phyloP scores from a whole-genome alignment of 2,113 vertebrate genomes.

The Athene noctua region DNA sequence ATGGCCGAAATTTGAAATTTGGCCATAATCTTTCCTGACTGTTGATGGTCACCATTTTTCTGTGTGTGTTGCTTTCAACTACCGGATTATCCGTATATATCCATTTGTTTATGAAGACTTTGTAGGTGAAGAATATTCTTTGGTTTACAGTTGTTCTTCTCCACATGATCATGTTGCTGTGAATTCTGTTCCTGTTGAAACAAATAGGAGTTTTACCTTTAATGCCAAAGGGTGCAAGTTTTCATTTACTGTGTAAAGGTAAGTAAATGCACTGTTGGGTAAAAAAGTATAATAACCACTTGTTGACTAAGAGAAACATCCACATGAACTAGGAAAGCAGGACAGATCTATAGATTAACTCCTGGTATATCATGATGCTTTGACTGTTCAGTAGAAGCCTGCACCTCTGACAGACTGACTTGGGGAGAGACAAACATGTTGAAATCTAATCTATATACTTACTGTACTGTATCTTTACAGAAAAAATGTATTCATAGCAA shows the following conservation, averaged over 20 bases:
- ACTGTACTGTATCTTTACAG: background rate
- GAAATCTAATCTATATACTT: background rate
- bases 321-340: background rate
- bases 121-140: background rate
- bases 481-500: background rate
- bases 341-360: background rate
- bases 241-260: background rate
- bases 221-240: background rate
- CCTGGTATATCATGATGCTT: background rate
- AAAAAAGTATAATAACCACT: background rate
- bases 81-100: background rate
- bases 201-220: background rate
- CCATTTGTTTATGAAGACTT: background rate
- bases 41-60: background rate
- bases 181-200: background rate
- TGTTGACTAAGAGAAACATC: background rate
- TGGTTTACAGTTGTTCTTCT: background rate
- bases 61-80: background rate
- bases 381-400: background rate
- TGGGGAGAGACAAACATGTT: background rate
- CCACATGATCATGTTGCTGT: background rate
- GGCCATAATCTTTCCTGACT: background rate
- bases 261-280: background rate
- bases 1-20: background rate
- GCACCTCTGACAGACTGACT: background rate